These are phyloP conservation scores for Pagrus major DNA, from an alignment of 2,113 vertebrate genomes.

Conservation along the genomic window DNA sequence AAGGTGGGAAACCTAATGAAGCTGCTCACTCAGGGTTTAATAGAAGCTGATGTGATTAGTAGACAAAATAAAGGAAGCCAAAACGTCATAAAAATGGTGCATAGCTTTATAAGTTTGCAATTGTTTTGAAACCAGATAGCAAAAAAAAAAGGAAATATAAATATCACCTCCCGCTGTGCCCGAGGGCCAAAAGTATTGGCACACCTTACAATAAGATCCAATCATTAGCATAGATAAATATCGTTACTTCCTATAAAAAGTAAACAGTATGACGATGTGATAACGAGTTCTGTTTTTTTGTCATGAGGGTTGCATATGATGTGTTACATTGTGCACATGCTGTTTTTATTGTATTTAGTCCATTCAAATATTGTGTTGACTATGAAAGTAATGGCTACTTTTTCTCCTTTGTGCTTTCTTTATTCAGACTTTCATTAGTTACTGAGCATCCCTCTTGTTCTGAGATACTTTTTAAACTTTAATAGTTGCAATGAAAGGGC, in stretches of 20 bases:
- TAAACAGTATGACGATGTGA: not conserved
- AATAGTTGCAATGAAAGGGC: not conserved
- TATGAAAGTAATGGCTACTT: not conserved
- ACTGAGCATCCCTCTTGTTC: not conserved
- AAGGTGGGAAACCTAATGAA: slow-evolving; percentile 55
- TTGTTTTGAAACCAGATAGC: slow-evolving; percentile 24
- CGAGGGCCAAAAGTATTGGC: not conserved
- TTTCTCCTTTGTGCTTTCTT: not conserved
- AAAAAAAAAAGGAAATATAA: not conserved
- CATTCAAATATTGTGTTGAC: not conserved
- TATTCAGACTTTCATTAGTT: not conserved
- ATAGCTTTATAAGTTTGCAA: slow-evolving; percentile 24
- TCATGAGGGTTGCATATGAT: no score
- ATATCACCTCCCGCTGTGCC: not conserved
- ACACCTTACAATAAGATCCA: not conserved
- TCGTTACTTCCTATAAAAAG: not conserved
- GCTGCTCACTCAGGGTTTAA: slow-evolving; percentile 23
- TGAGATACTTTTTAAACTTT: not conserved
- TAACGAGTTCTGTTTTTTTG: not conserved
- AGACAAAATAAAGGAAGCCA: slow-evolving; percentile 20
- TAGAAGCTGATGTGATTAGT: slow-evolving; percentile 45
- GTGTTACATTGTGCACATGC: not conserved
- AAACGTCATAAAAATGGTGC: slow-evolving; percentile 24
- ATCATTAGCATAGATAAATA: not conserved
- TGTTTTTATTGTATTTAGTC: not conserved